phyloP scores from a whole-genome alignment of 2,113 vertebrate genomes.

The Pyxicephalus adspersus region DNA sequence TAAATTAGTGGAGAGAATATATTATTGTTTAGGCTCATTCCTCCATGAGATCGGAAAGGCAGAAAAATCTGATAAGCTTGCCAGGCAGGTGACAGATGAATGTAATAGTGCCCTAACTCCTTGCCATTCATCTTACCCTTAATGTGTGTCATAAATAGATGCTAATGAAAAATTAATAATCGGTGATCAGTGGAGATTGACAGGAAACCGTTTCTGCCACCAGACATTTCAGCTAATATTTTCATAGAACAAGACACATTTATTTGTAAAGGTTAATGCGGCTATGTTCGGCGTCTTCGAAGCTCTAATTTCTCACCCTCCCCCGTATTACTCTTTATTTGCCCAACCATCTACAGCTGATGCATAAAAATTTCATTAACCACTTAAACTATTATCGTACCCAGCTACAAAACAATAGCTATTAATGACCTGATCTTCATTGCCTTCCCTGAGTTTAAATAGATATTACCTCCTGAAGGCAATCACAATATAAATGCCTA shows the following conservation, averaged over 20 bases:
- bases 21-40: slow-evolving; percentile 30
- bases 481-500: slow-evolving; percentile 57
- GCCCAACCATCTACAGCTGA: slow-evolving; percentile 33
- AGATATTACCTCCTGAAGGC: slow-evolving; percentile 58
- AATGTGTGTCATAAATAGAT: slow-evolving; percentile 56
- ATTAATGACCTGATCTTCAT: slow-evolving; percentile 60
- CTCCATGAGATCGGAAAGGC: not conserved
- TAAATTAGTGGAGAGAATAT: slow-evolving; percentile 46
- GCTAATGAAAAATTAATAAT: slow-evolving; percentile 60
- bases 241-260: slow-evolving; percentile 51
- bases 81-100: slow-evolving; percentile 58
- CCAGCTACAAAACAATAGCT: slow-evolving; percentile 58
- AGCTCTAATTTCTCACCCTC: slow-evolving; percentile 39
- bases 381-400: slow-evolving; percentile 59
- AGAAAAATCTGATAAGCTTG: slow-evolving; percentile 46
- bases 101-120: slow-evolving; percentile 46
- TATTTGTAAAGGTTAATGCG: slow-evolving; percentile 55
- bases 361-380: slow-evolving; percentile 62
- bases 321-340: slow-evolving; percentile 16
- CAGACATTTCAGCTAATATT: slow-evolving; percentile 49
- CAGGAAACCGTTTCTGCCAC: slow-evolving; percentile 36
- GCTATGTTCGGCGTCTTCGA: slow-evolving; percentile 25
- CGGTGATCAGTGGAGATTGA: slow-evolving; percentile 52
- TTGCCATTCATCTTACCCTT: slow-evolving; percentile 57
- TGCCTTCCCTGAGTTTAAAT: slow-evolving; percentile 57